Percentiles rank a stretch among this genome's conserved stretches.
Conservation (phyloP, 1,140 invertebrate genomes). For the Drosophila tristis region DNA sequence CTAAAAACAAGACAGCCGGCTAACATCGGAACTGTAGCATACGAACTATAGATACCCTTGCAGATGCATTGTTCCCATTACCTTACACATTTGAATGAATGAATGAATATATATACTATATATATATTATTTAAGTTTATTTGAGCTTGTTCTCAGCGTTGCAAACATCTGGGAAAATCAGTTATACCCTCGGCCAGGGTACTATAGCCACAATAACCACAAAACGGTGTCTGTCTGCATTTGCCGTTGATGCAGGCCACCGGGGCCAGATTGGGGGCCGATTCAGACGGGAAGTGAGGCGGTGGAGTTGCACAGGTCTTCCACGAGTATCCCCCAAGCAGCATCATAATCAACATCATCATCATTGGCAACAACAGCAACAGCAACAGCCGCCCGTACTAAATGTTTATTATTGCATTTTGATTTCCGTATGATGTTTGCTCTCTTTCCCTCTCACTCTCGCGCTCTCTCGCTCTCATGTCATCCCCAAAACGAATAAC, state of each 20-base stretch:
- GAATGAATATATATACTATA: too few relatives aligned
- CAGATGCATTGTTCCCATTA: too few relatives aligned
- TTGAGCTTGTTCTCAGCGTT: too few relatives aligned
- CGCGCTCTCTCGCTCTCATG: conserved; percentile 20
- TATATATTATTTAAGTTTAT: too few relatives aligned
- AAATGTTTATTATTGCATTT: conserved; percentile 79
- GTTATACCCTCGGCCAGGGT: too few relatives aligned
- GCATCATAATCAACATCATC: conserved; percentile 51
- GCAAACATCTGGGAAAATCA: too few relatives aligned
- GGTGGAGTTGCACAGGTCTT: conserved; percentile 32
- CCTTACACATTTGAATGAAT: too few relatives aligned
- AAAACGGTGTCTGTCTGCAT: conserved; percentile 50
- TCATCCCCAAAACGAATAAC: conserved; percentile 18
- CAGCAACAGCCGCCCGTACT: conserved; percentile 25
- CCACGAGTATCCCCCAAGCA: conserved; percentile 34
- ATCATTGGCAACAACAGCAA: conserved; percentile 40
- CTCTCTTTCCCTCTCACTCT: conserved; percentile 27
- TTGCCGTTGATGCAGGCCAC: neutral
- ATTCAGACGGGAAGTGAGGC: neutral
- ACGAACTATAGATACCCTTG: too few relatives aligned
- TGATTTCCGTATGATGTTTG: conserved; percentile 71
- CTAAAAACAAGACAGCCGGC: conserved; percentile 34
- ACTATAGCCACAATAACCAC: conserved; percentile 48
- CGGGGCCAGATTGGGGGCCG: neutral
- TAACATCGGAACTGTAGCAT: too few relatives aligned